A percentile compares a stretch with the other conserved stretches of the same genome.
phyloP scores from a whole-genome alignment of 2,113 vertebrate genomes.

The Clupea harengus region DNA sequence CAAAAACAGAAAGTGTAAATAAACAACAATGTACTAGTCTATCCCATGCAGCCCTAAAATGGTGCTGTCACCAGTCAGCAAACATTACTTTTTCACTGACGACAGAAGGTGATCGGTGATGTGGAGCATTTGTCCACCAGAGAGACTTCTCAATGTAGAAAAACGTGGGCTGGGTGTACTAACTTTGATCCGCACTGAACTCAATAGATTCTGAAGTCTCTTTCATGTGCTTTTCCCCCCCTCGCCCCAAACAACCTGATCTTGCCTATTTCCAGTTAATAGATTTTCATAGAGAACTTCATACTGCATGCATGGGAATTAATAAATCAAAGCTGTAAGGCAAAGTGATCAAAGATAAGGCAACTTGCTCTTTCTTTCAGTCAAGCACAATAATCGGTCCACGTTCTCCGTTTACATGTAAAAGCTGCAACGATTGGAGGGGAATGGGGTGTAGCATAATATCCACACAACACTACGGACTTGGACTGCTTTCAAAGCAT shows the following conservation, averaged over 20 bases:
- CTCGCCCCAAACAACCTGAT: neutral
- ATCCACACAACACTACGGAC: conserved; percentile 13
- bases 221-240: conserved; percentile 6
- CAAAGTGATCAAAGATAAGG: neutral
- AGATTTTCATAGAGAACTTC: neutral
- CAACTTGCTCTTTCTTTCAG: neutral
- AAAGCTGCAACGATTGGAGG: conserved; percentile 23
- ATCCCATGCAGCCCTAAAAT: neutral
- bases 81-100: neutral
- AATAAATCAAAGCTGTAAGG: neutral
- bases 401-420: conserved; percentile 17
- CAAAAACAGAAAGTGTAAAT: neutral
- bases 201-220: neutral
- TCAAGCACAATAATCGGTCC: neutral
- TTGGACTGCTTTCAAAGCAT: conserved; percentile 3
- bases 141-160: neutral
- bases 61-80: neutral
- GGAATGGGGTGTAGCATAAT: conserved; percentile 25
- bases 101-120: neutral
- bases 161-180: neutral
- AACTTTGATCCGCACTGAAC: conserved; percentile 7
- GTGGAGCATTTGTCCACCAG: neutral
- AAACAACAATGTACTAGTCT: neutral
- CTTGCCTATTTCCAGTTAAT: neutral
- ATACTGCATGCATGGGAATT: neutral